Base-by-base conservation (phyloP, 2,888 invertebrate genomes). In the Siphlonurus alternatus region DNA sequence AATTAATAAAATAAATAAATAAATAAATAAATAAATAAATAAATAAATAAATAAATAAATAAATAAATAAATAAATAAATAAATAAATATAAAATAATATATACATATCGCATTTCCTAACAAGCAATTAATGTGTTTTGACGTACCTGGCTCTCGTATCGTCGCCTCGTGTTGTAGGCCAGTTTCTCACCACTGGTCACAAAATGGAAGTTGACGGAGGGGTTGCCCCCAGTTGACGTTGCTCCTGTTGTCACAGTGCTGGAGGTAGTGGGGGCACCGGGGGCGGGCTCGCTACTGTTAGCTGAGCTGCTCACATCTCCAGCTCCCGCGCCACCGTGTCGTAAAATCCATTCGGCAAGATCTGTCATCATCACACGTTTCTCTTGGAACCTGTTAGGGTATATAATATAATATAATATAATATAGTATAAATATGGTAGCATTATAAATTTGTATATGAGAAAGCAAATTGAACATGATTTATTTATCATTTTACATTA, bases 91-190 rank as follows among this genome's bases (percentile, higher is more conserved):
- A n/a, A n/a, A n/a, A n/a, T n/a, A n/a, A n/a, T n/a, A n/a, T n/a
- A n/a, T n/a, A n/a, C n/a, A n/a, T n/a, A n/a, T n/a, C n/a, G n/a
- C n/a, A n/a, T n/a, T n/a, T n/a, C n/a, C n/a, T n/a, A n/a, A n/a
- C n/a, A n/a, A n/a, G n/a, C n/a, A n/a, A n/a, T n/a, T n/a, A n/a
- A n/a, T n/a, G n/a, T n/a, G n/a, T n/a, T n/a, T 22, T 56, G 5
- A 67, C 67, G 69, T 71, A 87, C 88, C 79, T 87, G 87, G 71
- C 81, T 84, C 75, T 90, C 89, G 67, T 82, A 81, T 64, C 86
- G 81, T 66, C 85, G 78, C 69, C 82, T 51, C 2, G 80, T 76
- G 71, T 81, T 85, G 18, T 83, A 80, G 0, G 83, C 80, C 67
- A 86, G 76, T 71, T 86, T 84, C 56, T 88, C 88, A 38, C 79